Conservation (phyloP, 2,888 invertebrate genomes). For the Leucania comma region DNA sequence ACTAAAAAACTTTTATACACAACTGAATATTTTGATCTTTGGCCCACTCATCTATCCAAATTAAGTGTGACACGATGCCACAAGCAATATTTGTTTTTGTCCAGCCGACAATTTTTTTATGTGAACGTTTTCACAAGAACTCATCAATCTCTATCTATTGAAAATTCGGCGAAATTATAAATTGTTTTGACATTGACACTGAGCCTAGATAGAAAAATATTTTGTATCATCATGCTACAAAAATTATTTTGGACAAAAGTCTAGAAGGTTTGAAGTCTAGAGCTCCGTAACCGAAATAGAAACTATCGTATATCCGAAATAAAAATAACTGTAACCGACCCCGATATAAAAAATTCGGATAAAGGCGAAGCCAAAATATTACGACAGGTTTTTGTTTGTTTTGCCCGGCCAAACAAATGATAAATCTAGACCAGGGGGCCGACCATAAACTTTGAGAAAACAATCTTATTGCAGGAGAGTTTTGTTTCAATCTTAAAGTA, state of each 20-base stretch:
- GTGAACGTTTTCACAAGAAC: constrained; percentile 23
- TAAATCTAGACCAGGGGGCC: no score
- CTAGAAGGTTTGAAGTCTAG: background rate
- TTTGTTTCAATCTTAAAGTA: no score
- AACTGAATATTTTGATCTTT: constrained; percentile 48
- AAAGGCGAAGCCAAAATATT: no score
- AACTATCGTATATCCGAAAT: no score
- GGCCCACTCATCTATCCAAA: constrained; percentile 46
- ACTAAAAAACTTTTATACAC: constrained; percentile 16
- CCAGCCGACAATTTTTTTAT: constrained; percentile 37
- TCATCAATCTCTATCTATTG: constrained; percentile 49
- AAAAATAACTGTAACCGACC: no score
- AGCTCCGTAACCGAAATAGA: no score
- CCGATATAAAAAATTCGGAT: no score
- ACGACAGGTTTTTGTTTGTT: no score
- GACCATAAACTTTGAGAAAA: no score
- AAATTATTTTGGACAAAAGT: background rate
- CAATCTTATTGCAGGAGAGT: no score
- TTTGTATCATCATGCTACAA: background rate
- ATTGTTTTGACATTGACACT: constrained; percentile 42
- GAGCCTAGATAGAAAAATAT: constrained; percentile 9
- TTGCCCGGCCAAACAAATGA: no score
- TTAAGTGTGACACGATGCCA: constrained; percentile 43
- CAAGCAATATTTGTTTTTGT: constrained; percentile 52
- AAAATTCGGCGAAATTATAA: constrained; percentile 37